A percentile compares a stretch with the other conserved stretches of the same genome.
Evolutionary conservation across 2,113 vertebrate species (phyloP).

Genomic region (Antennarius striatus): DNA sequence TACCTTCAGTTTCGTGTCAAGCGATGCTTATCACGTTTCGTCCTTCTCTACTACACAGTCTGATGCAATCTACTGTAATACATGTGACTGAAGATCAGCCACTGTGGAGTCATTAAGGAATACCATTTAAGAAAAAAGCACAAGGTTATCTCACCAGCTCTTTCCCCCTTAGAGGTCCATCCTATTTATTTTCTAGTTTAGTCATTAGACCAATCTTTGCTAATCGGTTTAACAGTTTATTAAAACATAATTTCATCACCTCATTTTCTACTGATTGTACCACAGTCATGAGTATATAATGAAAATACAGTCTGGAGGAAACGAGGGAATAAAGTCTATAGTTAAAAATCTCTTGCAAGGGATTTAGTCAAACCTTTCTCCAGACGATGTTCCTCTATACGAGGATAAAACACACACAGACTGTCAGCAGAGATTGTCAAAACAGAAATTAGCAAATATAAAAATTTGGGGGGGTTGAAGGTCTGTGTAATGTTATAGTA

Average conservation of each 20-base stretch:
- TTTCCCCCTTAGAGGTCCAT: background rate
- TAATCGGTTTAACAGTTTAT: too few relatives aligned
- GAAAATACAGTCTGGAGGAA: background rate
- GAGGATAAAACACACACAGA: background rate
- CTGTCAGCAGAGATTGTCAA: background rate
- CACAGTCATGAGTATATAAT: background rate
- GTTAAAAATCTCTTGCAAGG: background rate
- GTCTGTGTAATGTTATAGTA: conserved; percentile 46
- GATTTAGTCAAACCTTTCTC: background rate
- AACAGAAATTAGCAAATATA: conserved; percentile 4
- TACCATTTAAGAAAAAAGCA: background rate
- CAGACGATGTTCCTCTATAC: background rate
- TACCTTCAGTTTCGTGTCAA: conserved; percentile 40
- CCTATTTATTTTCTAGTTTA: background rate
- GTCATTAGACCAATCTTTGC: too few relatives aligned
- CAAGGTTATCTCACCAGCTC: background rate
- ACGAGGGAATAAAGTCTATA: background rate
- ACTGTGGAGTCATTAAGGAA: background rate
- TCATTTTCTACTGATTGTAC: too few relatives aligned
- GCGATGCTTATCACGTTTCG: background rate
- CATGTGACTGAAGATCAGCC: background rate
- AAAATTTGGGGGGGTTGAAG: background rate
- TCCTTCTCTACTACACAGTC: conserved; percentile 19
- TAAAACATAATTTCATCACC: too few relatives aligned
- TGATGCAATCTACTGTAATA: conserved; percentile 37